phyloP scores from a whole-genome alignment of 2,888 invertebrate species.

The Teinopalpus imperialis region DNA sequence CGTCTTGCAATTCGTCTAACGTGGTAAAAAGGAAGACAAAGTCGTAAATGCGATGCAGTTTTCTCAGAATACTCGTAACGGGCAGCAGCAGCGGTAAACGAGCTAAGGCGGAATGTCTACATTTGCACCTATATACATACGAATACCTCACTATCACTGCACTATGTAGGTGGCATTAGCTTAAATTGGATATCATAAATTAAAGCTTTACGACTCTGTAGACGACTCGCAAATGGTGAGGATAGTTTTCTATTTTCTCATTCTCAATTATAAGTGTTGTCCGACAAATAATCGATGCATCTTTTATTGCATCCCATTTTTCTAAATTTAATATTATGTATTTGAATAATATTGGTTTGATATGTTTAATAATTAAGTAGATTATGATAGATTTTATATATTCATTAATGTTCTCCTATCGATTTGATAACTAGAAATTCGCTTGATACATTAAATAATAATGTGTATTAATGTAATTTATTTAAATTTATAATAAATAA shows the following conservation, averaged over 20 bases:
- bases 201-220: constrained; percentile 23
- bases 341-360: too few relatives aligned
- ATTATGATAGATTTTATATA: too few relatives aligned
- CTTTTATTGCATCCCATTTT: neutral
- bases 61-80: constrained; percentile 40
- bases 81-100: constrained; percentile 27
- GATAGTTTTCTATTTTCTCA: constrained; percentile 18
- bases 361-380: too few relatives aligned
- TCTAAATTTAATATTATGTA: neutral
- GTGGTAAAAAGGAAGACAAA: constrained; percentile 42
- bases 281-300: constrained; percentile 2
- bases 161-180: constrained; percentile 23
- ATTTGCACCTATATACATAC: constrained; percentile 23
- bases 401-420: too few relatives aligned
- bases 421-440: too few relatives aligned
- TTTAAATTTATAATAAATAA: too few relatives aligned
- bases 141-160: constrained; percentile 15
- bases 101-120: constrained; percentile 28
- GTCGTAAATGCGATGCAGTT: constrained; percentile 32
- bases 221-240: constrained; percentile 16
- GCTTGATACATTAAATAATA: too few relatives aligned
- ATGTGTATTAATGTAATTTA: too few relatives aligned
- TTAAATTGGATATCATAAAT: constrained; percentile 27
- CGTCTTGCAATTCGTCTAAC: constrained; percentile 24
- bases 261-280: constrained; percentile 6